phyloP scores from a whole-genome alignment of 1,140 invertebrate genomes.

The Caenorhabditis latens region DNA sequence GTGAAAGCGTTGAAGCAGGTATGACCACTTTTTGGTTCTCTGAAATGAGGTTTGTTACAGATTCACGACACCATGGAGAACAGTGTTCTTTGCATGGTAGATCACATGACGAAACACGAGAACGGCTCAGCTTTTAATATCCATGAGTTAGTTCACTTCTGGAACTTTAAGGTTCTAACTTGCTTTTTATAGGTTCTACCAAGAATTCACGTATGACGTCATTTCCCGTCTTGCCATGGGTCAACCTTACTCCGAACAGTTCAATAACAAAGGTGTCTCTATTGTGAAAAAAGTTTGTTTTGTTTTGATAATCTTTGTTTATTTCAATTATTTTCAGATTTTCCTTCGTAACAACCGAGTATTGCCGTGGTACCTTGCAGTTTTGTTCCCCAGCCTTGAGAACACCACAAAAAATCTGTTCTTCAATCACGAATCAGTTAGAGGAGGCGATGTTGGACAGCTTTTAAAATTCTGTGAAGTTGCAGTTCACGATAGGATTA shows the following conservation, averaged over 20 bases:
- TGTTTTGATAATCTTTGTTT: neutral
- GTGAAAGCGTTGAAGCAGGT: constrained; percentile 30
- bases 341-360: neutral
- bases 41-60: neutral
- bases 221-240: constrained; percentile 47
- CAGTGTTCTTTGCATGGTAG: constrained; percentile 2
- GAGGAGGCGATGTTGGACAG: constrained; percentile 1
- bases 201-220: constrained; percentile 31
- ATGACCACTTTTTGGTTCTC: neutral
- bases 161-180: neutral
- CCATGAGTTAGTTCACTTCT: neutral
- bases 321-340: neutral
- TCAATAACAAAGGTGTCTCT: constrained; percentile 25
- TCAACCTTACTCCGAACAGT: neutral
- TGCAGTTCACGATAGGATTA: neutral
- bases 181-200: neutral
- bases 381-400: constrained; percentile 7
- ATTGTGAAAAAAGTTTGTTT: constrained; percentile 4
- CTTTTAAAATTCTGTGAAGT: neutral
- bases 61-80: constrained; percentile 1
- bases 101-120: neutral
- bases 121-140: constrained; percentile 16
- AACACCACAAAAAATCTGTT: neutral
- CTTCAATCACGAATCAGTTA: neutral
- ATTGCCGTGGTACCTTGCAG: constrained; percentile 3